phyloP scores from a whole-genome alignment of 2,113 vertebrate genomes.

The Haemorhous mexicanus region DNA sequence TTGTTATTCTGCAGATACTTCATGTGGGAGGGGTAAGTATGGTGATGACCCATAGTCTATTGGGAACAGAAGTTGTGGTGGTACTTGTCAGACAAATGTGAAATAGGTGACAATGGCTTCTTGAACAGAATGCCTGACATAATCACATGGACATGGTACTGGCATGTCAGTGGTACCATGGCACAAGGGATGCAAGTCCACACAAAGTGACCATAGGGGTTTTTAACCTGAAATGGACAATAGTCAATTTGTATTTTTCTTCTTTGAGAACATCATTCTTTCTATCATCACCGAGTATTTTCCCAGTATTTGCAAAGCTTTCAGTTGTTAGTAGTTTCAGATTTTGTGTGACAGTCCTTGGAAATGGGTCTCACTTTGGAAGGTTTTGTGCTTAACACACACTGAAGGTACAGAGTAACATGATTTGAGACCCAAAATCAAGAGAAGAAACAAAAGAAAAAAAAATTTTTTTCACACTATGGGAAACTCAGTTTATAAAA shows the following conservation, averaged over 20 bases:
- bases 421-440: background rate
- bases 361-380: background rate
- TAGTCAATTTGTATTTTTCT: background rate
- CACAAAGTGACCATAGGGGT: background rate
- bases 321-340: background rate
- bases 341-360: background rate
- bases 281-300: background rate
- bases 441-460: background rate
- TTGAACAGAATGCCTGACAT: background rate
- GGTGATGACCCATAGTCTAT: background rate
- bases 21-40: background rate
- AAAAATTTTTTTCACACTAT: background rate
- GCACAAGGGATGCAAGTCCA: background rate
- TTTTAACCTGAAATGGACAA: background rate
- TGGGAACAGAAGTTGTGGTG: background rate
- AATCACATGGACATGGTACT: background rate
- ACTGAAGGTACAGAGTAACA: background rate
- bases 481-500: background rate
- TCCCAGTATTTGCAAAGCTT: background rate
- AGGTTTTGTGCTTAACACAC: background rate
- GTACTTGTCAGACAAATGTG: background rate
- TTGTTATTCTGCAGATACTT: background rate
- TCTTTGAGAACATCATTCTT: background rate
- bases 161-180: background rate
- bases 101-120: background rate